These are phyloP conservation scores for Drosophila pseudotalamancana DNA, from an alignment of 2,888 invertebrate species.

Conservation along the genomic window DNA sequence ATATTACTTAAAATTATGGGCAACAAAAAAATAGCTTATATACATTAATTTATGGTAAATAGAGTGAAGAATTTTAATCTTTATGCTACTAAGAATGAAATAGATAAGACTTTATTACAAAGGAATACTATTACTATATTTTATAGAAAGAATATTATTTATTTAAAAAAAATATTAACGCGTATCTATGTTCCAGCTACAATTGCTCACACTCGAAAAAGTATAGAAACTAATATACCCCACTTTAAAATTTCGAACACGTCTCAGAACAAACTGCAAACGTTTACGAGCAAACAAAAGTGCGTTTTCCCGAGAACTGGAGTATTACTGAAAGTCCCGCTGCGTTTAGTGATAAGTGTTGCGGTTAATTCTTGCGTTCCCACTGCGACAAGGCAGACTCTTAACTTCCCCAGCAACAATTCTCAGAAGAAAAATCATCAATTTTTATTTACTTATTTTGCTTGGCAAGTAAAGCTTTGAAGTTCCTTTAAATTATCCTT, in stretches of 20 bases:
- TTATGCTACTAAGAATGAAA: too few species aligned
- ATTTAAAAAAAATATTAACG: too few species aligned
- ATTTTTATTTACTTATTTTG: slow-evolving; percentile 4
- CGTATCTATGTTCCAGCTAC: background rate
- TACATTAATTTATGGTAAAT: too few species aligned
- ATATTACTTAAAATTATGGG: too few species aligned
- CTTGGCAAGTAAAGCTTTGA: slow-evolving; percentile 14
- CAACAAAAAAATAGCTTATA: too few species aligned
- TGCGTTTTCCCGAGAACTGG: slow-evolving; percentile 26
- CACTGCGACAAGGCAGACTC: slow-evolving; percentile 2
- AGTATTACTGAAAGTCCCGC: slow-evolving; percentile 33
- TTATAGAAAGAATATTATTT: too few species aligned
- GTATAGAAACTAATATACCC: background rate
- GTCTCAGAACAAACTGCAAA: slow-evolving; percentile 17
- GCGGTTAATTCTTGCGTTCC: slow-evolving; percentile 38
- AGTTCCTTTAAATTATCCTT: slow-evolving; percentile 22
- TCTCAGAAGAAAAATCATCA: slow-evolving; percentile 10
- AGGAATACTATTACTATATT: too few species aligned
- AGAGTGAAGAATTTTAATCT: too few species aligned
- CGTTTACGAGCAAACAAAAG: slow-evolving; percentile 12
- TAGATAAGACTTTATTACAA: too few species aligned
- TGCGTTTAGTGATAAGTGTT: slow-evolving; percentile 46
- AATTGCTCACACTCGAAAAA: background rate
- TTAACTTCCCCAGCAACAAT: slow-evolving; percentile 1
- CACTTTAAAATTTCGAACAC: background rate